Base-by-base conservation (phyloP, 2,888 invertebrate genomes). In the Drosophila quinaria region DNA sequence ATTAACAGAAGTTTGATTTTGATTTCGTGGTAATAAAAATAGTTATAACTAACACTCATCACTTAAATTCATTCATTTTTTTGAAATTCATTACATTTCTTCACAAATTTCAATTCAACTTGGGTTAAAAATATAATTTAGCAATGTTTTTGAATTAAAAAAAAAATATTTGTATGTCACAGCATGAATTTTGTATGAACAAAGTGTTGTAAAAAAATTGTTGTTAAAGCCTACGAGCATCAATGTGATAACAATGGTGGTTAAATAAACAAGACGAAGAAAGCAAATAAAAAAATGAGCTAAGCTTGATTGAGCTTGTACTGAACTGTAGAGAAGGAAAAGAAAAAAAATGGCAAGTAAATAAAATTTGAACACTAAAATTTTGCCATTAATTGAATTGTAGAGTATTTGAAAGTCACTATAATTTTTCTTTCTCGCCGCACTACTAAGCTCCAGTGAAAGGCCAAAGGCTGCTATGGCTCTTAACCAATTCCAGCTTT, bases 391-490 rank as follows among this genome's bases (percentile, higher is more conserved):
- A 29, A 8, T 8, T 29, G 15, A 8, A 17, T 41, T 9, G 9
- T 31, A 44, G 35, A 44, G 25, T 51, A 56, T 47, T 33, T 2
- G 0, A 6, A 4, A 66, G 55, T 62, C 35, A 4, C 11, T 47
- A 1, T 15, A 3, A 13, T 13, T 37, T 61, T 8, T 41, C 3
- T 29, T 6, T 47, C 39, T 51, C 50, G 58, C 31, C 59, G 76
- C 66, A 67, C 15, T 44, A 58, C 42, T 70, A 66, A 42, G 54
- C 56, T 42, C 66, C 64, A 87, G 82, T 87, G 82, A 82, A 87
- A 84, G 82, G 84, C 82, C 75, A 79, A 69, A 71, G 71, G 65
- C 75, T 77, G 46, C 22, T 11, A 58, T 47, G 47, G 46, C 47
- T 58, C 15, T 31, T 44, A 22, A 2, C 9, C 6, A 31, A 19